Evolutionary conservation across 92 coral and sea anemone species (phyloP).

Genomic region (Muricea muricata): DNA sequence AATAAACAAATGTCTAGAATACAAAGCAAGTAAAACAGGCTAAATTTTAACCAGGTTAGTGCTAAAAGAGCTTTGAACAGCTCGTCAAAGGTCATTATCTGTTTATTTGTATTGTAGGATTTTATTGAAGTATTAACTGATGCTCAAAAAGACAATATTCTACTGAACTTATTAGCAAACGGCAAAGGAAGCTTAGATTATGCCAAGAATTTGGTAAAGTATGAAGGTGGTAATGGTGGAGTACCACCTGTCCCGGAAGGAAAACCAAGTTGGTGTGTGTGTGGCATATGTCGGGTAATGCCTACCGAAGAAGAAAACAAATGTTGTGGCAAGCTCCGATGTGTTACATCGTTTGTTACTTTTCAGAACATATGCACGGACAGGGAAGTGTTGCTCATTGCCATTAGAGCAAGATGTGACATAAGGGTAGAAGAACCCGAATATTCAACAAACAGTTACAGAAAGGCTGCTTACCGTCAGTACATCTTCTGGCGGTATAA

Average conservation of each 20-base stretch:
- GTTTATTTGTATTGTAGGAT: constrained; percentile 7
- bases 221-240: not conserved
- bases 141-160: constrained; percentile 17
- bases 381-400: constrained; percentile 58
- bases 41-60: too few species aligned
- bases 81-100: too few species aligned
- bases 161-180: constrained; percentile 25
- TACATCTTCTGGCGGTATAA: not conserved
- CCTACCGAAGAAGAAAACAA: constrained; percentile 32
- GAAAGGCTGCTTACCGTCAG: constrained; percentile 66
- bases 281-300: constrained; percentile 38
- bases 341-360: too few species aligned
- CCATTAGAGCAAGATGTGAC: constrained; percentile 61
- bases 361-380: constrained; percentile 53
- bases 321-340: constrained; percentile 57
- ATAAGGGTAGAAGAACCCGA: constrained; percentile 64
- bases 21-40: too few species aligned
- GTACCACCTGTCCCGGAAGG: too few species aligned
- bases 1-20: too few species aligned
- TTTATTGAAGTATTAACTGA: constrained; percentile 9
- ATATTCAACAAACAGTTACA: constrained; percentile 55
- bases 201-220: constrained; percentile 17
- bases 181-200: too few species aligned
- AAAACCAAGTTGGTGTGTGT: constrained; percentile 59
- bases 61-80: too few species aligned